These are phyloP conservation scores for Thalassaphorura encarpata DNA, from an alignment of 1,140 invertebrate genomes.

Conservation along the genomic window DNA sequence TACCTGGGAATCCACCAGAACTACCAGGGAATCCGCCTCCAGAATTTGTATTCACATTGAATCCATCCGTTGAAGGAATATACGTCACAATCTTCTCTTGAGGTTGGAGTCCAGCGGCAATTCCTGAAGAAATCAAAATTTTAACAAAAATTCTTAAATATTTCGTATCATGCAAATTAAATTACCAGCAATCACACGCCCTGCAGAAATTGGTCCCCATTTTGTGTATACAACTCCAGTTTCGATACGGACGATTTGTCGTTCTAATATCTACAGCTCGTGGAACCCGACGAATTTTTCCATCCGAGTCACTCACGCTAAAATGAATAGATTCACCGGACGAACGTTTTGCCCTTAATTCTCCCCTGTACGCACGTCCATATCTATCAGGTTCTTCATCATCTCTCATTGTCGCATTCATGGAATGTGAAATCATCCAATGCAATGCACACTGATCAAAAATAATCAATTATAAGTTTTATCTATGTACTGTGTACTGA, in stretches of 20 bases:
- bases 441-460: constrained; percentile 30
- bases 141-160: not conserved
- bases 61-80: not conserved
- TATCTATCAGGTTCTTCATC: constrained; percentile 20
- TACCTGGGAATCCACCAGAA: not conserved
- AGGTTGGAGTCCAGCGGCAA: constrained; percentile 21
- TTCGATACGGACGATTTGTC: constrained; percentile 23
- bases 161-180: not conserved
- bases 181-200: constrained; percentile 21
- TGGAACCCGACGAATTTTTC: not conserved
- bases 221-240: constrained; percentile 23
- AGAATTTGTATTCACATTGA: too few relatives aligned
- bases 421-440: constrained; percentile 34
- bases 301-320: constrained; percentile 1
- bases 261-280: not conserved
- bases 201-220: constrained; percentile 23
- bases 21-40: too few relatives aligned
- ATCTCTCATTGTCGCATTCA: constrained; percentile 31
- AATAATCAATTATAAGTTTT: not conserved
- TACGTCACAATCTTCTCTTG: not conserved
- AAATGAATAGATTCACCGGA: too few relatives aligned
- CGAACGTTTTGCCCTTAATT: not conserved
- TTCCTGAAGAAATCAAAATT: constrained; percentile 12
- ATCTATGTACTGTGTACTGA: not conserved
- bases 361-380: not conserved